phyloP scores from a whole-genome alignment of 92 coral and sea anemone species.

The Diadumene lineata region DNA sequence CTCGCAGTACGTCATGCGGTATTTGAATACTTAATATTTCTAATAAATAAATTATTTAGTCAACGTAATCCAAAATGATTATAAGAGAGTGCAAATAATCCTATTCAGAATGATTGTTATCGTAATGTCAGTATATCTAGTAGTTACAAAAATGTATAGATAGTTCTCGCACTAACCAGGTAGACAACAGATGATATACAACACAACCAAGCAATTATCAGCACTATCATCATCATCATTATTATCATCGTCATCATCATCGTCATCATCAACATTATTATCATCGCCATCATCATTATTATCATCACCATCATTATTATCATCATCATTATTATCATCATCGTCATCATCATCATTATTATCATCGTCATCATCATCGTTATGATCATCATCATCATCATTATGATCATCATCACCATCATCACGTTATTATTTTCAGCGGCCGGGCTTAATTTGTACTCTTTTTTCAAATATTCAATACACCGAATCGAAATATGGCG shows the following conservation, averaged over 20 bases:
- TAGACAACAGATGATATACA: background rate
- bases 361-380: background rate
- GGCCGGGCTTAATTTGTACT: background rate
- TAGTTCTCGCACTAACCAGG: no score
- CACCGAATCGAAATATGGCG: no score
- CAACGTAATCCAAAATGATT: no score
- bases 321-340: background rate
- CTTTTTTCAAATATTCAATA: no score
- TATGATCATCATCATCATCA: background rate
- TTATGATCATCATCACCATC: background rate
- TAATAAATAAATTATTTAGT: no score
- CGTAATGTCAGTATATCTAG: no score
- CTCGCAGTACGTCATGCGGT: no score
- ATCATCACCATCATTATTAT: background rate
- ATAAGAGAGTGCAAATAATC: no score
- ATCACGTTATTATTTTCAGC: no score
- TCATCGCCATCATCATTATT: background rate
- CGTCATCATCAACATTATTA: background rate
- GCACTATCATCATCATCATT: background rate
- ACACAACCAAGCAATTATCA: background rate
- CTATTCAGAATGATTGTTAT: no score
- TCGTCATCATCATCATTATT: background rate
- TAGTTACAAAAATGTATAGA: no score
- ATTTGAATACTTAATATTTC: no score
- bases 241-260: background rate